Evolutionary conservation across 2,888 invertebrate species (phyloP).

Genomic region (Apoda limacodes): DNA sequence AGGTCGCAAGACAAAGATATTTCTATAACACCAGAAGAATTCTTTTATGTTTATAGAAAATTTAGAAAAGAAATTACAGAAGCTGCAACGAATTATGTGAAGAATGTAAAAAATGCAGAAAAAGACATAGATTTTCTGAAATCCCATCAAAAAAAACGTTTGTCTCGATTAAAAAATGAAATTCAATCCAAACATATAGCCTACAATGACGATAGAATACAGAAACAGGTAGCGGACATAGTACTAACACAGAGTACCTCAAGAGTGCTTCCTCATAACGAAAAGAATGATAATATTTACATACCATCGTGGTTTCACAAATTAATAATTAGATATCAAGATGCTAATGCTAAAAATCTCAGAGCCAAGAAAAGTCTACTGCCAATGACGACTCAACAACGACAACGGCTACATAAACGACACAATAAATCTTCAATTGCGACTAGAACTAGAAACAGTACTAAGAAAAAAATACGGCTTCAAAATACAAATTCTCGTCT

Average conservation of each 20-base stretch:
- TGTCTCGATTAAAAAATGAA: neutral
- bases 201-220: conserved; percentile 11
- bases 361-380: conserved; percentile 20
- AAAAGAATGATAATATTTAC: conserved; percentile 25
- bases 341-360: conserved; percentile 1
- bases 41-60: conserved; percentile 11
- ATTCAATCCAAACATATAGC: neutral
- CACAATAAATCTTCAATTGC: neutral
- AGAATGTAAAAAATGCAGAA: conserved; percentile 3
- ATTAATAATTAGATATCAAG: conserved; percentile 7
- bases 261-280: conserved; percentile 21
- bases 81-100: conserved; percentile 1
- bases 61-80: conserved; percentile 10
- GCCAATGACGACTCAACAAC: conserved; percentile 24
- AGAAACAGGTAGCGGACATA: conserved; percentile 14
- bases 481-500: conserved; percentile 19
- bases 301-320: conserved; percentile 26
- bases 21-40: conserved; percentile 11
- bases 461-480: conserved; percentile 20
- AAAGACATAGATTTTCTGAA: conserved; percentile 4
- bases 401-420: conserved; percentile 1
- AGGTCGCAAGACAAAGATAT: neutral
- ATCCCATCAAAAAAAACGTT: conserved; percentile 1
- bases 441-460: conserved; percentile 1
- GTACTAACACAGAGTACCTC: conserved; percentile 11